Base-by-base conservation (phyloP, 2,113 vertebrate species). In the Toxostoma redivivum region DNA sequence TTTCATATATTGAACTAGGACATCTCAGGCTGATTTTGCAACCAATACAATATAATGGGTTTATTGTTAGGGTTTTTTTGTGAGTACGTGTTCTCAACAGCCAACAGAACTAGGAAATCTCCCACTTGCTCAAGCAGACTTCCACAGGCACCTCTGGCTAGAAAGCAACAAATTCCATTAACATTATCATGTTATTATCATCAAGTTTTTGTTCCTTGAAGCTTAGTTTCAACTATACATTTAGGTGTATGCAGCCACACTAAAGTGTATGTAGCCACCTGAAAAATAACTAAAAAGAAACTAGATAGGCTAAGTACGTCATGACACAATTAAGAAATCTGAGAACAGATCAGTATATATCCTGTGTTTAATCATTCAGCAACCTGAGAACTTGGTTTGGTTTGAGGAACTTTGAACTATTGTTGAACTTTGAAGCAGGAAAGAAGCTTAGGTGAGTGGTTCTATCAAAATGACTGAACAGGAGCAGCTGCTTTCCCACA, bases 351-450 rank as follows among this genome's bases (percentile, higher is more conserved):
- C 23, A 48, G 56, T n/a, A 60, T 30, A 60, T 73, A 58, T 10
- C 13, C 62, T n/a, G 4, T 50, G 79, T 95, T 96, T 95, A 96
- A 97, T 96, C 51, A 94, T 92, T 95, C 76, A 90, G 86, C 56
- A 86, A 57, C 30, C 12, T 31, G 11, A 91, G 10, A 37, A 50
- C 28, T 53, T 82, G 48, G 80, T 80, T 89, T 71, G 21, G 73
- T 70, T 89, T 73, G 62, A 85, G 42, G 72, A 92, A 95, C 94
- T 96, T 88, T 94, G 86, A 92, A 97, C 96, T 86, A 35, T 11
- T 73, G 24, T 10, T 97, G 94, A 93, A 97, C 96, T 95, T 93
- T 90, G 94, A 88, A 93, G 83, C 82, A 58, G 27, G 12, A 45
- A 86, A 86, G 72, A 81, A 28, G 24, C 80, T 92, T 50, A 69